Conservation (phyloP, 2,113 vertebrate species). For the Zapornia atra region DNA sequence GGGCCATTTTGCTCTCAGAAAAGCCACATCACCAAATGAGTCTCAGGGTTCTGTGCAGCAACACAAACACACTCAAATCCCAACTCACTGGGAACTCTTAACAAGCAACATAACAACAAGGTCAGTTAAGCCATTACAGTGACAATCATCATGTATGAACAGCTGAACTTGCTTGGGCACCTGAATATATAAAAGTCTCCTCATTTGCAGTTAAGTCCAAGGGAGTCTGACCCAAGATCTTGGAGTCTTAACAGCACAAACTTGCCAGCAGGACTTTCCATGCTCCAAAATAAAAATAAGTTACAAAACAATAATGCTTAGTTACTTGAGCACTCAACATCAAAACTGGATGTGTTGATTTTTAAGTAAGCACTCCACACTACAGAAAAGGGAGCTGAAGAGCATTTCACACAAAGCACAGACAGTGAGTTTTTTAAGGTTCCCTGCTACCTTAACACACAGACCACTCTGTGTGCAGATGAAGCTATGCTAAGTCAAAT, state of each 20-base stretch:
- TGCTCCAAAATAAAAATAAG: neutral
- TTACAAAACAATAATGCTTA: neutral
- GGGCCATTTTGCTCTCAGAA: neutral
- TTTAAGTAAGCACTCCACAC: neutral
- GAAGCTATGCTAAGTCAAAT: neutral
- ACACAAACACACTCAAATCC: neutral
- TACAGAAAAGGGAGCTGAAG: neutral
- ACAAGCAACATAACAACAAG: neutral
- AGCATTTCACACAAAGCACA: neutral
- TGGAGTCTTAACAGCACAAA: neutral
- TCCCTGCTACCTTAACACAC: neutral
- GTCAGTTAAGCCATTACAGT: neutral
- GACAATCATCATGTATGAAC: neutral
- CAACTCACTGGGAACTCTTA: neutral
- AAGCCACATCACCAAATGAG: accelerated
- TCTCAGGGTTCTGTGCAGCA: neutral
- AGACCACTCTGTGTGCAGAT: neutral
- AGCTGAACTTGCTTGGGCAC: neutral
- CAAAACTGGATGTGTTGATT: neutral
- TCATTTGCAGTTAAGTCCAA: neutral
- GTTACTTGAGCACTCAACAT: neutral
- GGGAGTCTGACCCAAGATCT: neutral
- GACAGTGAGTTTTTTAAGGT: neutral
- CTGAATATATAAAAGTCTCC: neutral
- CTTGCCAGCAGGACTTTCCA: neutral